These are phyloP conservation scores for Caenorhabditis sinica DNA, from an alignment of 2,888 invertebrate species.

Conservation along the genomic window DNA sequence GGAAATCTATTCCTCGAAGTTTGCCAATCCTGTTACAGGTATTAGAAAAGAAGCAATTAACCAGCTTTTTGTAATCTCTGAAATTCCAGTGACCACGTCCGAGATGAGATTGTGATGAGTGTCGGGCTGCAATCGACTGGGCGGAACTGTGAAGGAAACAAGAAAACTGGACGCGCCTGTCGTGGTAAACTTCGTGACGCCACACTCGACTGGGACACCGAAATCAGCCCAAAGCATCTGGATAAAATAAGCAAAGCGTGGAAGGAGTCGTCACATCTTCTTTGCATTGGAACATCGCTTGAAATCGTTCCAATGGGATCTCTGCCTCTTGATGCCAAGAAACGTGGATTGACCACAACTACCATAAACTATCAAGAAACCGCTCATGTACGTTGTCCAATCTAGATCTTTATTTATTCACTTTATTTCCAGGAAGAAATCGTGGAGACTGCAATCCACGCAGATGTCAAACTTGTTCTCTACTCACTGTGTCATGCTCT, in stretches of 20 bases:
- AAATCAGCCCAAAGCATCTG: conserved; percentile 87
- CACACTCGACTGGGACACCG: conserved; percentile 97
- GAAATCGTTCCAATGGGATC: conserved; percentile 98
- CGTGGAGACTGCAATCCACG: conserved; percentile 79
- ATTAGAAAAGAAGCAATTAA: conserved; percentile 21
- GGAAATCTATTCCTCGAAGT: conserved; percentile 98
- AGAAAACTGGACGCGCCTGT: conserved; percentile 68
- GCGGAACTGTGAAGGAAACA: conserved; percentile 87
- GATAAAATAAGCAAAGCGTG: conserved; percentile 85
- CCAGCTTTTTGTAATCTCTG: too few relatives aligned
- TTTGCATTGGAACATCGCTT: conserved; percentile 96
- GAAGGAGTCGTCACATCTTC: conserved; percentile 85
- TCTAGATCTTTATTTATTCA: background rate
- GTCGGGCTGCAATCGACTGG: conserved; percentile 90
- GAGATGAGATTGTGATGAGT: conserved; percentile 88
- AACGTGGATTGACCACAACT: conserved; percentile 92
- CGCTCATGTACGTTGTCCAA: conserved; percentile 89
- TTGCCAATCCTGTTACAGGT: conserved; percentile 91
- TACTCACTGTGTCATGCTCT: conserved; percentile 45
- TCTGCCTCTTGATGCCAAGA: conserved; percentile 91
- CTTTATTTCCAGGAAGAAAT: conserved; percentile 73
- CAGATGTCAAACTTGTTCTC: conserved; percentile 72
- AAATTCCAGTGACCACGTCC: conserved; percentile 90
- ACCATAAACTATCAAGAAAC: conserved; percentile 98
- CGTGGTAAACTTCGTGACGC: conserved; percentile 92